Conservation (phyloP, 1,140 invertebrate genomes). For the Cyphomyrmex costatus region DNA sequence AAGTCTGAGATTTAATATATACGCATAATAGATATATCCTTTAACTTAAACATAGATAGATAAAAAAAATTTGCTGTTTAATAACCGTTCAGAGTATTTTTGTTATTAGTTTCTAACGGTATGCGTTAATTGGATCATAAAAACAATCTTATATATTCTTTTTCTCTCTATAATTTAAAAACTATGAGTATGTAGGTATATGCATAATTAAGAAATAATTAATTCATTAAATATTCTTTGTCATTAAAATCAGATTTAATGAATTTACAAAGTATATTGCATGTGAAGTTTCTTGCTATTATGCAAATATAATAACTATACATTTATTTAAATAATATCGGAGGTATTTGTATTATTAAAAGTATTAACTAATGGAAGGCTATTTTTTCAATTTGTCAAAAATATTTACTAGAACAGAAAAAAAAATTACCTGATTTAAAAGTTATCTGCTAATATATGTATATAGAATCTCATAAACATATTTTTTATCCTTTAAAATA, state of each 20-base stretch:
- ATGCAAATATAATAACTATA: background rate
- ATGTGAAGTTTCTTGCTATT: background rate
- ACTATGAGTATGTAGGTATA: background rate
- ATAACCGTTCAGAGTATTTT: background rate
- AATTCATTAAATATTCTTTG: background rate
- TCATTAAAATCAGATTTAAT: background rate
- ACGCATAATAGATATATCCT: background rate
- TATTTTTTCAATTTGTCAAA: background rate
- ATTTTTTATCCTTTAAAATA: constrained; percentile 8
- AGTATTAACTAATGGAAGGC: constrained; percentile 4
- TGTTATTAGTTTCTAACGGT: background rate
- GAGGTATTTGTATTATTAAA: constrained; percentile 4
- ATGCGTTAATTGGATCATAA: background rate
- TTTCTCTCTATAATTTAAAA: background rate
- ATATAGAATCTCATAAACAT: background rate
- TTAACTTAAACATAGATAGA: background rate
- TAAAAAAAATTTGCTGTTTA: background rate
- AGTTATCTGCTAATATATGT: background rate
- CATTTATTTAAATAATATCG: background rate
- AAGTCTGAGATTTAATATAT: constrained; percentile 10
- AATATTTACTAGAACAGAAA: background rate
- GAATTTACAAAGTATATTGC: background rate
- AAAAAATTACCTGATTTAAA: constrained; percentile 12
- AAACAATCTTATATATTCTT: background rate
- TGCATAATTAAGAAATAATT: background rate